phyloP scores from a whole-genome alignment of 2,888 invertebrate species.

The Mythimna albipuncta region DNA sequence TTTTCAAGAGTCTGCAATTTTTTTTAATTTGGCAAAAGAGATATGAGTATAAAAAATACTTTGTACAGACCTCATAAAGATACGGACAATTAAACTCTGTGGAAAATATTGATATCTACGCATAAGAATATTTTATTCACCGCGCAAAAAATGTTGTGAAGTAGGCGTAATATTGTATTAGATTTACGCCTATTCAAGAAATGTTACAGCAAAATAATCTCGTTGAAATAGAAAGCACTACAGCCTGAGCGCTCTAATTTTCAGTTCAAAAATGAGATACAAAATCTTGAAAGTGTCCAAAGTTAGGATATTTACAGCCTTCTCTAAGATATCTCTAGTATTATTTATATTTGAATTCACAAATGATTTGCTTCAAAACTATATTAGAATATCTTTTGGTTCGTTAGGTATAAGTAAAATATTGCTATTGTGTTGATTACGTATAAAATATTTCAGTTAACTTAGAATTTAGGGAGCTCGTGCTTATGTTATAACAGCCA shows the following conservation, averaged over 20 bases:
- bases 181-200: not conserved
- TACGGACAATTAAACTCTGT: not conserved
- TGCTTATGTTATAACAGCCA: no score
- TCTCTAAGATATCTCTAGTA: constrained; percentile 23
- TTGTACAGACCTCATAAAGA: not conserved
- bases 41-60: not conserved
- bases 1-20: not conserved
- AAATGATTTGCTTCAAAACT: constrained; percentile 28
- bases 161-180: not conserved
- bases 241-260: constrained; percentile 5
- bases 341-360: constrained; percentile 37
- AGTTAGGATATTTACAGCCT: constrained; percentile 42
- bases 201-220: constrained; percentile 7
- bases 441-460: not conserved
- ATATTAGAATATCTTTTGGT: constrained; percentile 7
- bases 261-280: constrained; percentile 22
- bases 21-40: not conserved
- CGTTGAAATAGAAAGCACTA: not conserved
- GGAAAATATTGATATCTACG: not conserved
- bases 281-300: constrained; percentile 27
- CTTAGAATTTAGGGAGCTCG: no score
- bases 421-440: not conserved
- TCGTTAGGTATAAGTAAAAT: constrained; percentile 27
- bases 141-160: not conserved
- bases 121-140: not conserved